Evolutionary conservation across 2,888 invertebrate genomes (phyloP).

Genomic region (Unio delphinus): DNA sequence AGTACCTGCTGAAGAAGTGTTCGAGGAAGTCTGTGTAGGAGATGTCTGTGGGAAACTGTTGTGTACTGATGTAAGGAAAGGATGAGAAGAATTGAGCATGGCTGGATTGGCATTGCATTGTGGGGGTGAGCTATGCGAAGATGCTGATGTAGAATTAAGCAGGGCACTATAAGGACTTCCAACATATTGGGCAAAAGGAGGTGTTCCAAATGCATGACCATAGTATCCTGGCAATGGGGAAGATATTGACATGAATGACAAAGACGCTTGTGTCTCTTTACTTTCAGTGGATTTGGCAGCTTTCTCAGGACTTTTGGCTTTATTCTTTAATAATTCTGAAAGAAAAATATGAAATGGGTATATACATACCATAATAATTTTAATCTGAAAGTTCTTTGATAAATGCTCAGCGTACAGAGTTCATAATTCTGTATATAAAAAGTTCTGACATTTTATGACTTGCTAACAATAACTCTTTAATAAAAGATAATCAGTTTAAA

Average conservation of each 20-base stretch:
- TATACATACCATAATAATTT: not conserved
- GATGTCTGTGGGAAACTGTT: slow-evolving; percentile 11
- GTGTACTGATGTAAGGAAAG: not conserved
- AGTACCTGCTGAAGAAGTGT: not conserved
- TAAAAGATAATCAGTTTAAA: too few relatives aligned
- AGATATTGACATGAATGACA: slow-evolving; percentile 5
- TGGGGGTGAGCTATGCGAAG: not conserved
- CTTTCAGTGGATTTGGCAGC: not conserved
- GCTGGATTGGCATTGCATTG: not conserved
- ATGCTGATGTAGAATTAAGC: not conserved
- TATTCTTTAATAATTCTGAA: slow-evolving; percentile 17
- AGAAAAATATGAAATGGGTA: not conserved
- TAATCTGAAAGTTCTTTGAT: too few relatives aligned
- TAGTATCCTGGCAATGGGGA: slow-evolving; percentile 22
- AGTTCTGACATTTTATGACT: too few relatives aligned
- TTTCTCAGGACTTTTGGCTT: not conserved
- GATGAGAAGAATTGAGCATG: not conserved
- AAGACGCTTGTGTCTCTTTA: slow-evolving; percentile 5
- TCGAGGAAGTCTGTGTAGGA: not conserved
- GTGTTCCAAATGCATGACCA: slow-evolving; percentile 28
- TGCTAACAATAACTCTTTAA: too few relatives aligned
- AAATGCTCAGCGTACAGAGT: too few relatives aligned
- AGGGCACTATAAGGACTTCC: slow-evolving; percentile 10
- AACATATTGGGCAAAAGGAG: slow-evolving; percentile 20
- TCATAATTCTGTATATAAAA: too few relatives aligned